These are phyloP conservation scores for Lepeophtheirus nordmannii DNA, from an alignment of 2,888 invertebrate species.

Conservation along the genomic window DNA sequence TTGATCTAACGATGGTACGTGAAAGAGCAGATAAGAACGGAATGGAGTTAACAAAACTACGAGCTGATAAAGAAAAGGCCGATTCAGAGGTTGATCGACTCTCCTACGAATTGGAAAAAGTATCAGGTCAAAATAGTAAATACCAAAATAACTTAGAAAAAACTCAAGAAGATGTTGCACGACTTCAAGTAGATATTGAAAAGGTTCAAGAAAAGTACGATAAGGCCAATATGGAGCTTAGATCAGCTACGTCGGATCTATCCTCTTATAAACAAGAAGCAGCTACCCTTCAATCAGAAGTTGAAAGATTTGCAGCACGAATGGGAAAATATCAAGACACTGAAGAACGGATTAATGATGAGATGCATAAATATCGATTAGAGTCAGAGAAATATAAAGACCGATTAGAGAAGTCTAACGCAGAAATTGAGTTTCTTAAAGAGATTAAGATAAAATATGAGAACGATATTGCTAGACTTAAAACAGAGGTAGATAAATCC, in stretches of 20 bases:
- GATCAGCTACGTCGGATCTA: slow-evolving; percentile 61
- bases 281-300: slow-evolving; percentile 61
- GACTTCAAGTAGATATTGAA: slow-evolving; percentile 73
- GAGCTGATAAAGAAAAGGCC: slow-evolving; percentile 32
- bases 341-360: slow-evolving; percentile 51
- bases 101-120: slow-evolving; percentile 56
- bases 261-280: slow-evolving; percentile 53
- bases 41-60: slow-evolving; percentile 58
- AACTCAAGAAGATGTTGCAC: slow-evolving; percentile 70
- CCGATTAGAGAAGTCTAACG: slow-evolving; percentile 28
- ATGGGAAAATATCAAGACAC: slow-evolving; percentile 53
- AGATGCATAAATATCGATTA: slow-evolving; percentile 42
- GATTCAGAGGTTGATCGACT: slow-evolving; percentile 32
- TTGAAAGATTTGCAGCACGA: slow-evolving; percentile 52
- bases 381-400: slow-evolving; percentile 31
- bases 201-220: slow-evolving; percentile 82
- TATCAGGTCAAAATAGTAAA: slow-evolving; percentile 69
- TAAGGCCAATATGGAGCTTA: slow-evolving; percentile 60
- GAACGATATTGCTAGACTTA: slow-evolving; percentile 41
- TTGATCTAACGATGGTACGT: slow-evolving; percentile 69
- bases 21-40: slow-evolving; percentile 77
- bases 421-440: slow-evolving; percentile 27
- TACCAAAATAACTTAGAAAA: slow-evolving; percentile 70
- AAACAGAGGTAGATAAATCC: slow-evolving; percentile 62
- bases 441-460: slow-evolving; percentile 29